Evolutionary conservation across 2,113 vertebrate genomes (phyloP).

Genomic region (Bufo bufo): DNA sequence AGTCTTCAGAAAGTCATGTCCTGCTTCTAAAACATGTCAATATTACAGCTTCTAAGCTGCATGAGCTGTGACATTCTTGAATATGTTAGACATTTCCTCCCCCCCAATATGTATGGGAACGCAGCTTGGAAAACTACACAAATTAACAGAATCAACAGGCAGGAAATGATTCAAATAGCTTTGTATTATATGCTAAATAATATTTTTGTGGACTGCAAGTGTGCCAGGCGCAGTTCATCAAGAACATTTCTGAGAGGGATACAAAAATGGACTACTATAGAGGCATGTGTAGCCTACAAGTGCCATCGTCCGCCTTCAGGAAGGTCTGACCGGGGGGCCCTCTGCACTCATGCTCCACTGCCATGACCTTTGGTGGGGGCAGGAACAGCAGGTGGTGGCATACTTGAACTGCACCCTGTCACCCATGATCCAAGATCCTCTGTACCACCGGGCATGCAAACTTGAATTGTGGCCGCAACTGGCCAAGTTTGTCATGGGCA

Average conservation of each 20-base stretch:
- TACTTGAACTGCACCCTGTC: no score
- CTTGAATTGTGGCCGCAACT: no score
- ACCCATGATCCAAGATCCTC: no score
- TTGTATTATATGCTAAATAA: background rate
- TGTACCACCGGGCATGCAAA: no score
- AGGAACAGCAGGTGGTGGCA: no score
- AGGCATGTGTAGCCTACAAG: no score
- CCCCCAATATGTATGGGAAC: conserved; percentile 6
- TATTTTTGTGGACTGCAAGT: background rate
- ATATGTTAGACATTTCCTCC: conserved; percentile 39
- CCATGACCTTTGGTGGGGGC: no score
- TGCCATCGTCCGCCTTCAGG: no score
- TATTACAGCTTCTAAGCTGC: conserved; percentile 28
- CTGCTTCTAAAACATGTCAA: conserved; percentile 50
- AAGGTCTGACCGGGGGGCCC: no score
- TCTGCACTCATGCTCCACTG: no score
- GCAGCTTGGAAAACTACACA: conserved; percentile 1
- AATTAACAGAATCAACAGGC: conserved; percentile 14
- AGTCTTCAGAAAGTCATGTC: conserved; percentile 36
- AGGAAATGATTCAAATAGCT: background rate
- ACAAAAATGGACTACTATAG: no score
- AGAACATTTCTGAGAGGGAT: background rate
- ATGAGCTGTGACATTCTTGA: conserved; percentile 36
- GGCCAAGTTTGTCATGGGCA: no score
- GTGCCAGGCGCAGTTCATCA: background rate